These are phyloP conservation scores for Sphenopsis melanotis DNA, from an alignment of 2,797 vertebrate genomes.

Conservation along the genomic window DNA sequence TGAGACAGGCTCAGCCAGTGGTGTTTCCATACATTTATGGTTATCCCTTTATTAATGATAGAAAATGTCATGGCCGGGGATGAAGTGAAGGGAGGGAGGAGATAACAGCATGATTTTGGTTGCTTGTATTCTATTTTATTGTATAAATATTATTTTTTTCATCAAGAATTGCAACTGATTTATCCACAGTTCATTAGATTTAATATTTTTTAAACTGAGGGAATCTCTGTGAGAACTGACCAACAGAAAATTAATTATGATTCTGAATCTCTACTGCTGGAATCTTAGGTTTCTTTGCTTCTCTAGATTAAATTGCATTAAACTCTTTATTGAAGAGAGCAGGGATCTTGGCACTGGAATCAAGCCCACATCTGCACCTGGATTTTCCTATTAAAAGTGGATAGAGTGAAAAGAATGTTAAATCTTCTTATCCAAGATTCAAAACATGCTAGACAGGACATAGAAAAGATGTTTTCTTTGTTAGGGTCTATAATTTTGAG, in stretches of 20 bases:
- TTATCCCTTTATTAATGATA: neutral
- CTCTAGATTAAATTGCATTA: conserved; percentile 61
- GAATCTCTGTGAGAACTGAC: conserved; percentile 42
- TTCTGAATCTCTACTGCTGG: conserved; percentile 39
- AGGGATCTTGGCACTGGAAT: conserved; percentile 60
- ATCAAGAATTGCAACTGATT: neutral
- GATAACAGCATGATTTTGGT: neutral
- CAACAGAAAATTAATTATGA: conserved; percentile 59
- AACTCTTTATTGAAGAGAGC: conserved; percentile 67
- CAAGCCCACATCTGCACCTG: conserved; percentile 67
- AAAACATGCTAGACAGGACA: conserved; percentile 22
- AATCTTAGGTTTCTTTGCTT: conserved; percentile 41
- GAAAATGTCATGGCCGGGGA: neutral
- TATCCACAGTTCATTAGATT: neutral
- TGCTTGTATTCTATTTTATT: neutral
- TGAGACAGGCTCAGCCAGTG: neutral
- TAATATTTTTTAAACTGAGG: neutral
- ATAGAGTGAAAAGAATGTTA: conserved; percentile 62
- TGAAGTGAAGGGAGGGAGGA: neutral
- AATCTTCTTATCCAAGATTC: conserved; percentile 53
- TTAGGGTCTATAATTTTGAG: conserved; percentile 10
- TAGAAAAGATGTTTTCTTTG: conserved; percentile 49
- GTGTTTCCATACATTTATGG: neutral
- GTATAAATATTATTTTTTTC: neutral
- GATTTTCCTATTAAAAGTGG: conserved; percentile 65